Percentiles rank a stretch among this genome's conserved stretches.
Conservation (phyloP, 2,113 vertebrate genomes). For the Rhagologus leucostigma region DNA sequence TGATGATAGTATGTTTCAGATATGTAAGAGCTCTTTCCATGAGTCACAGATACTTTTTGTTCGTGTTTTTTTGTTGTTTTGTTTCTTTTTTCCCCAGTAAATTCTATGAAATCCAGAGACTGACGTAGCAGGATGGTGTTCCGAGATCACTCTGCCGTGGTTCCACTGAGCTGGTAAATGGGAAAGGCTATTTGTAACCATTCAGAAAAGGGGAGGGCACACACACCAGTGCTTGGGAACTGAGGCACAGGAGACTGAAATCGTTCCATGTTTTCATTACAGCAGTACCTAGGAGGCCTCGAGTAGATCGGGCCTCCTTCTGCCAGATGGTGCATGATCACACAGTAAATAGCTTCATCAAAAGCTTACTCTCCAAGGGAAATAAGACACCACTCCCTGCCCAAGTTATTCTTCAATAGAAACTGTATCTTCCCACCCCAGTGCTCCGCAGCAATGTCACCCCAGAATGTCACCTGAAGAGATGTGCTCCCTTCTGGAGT, state of each 20-base stretch:
- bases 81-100: background rate
- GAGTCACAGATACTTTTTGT: background rate
- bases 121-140: background rate
- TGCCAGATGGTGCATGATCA: background rate
- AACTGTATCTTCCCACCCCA: background rate
- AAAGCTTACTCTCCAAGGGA: background rate
- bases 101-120: background rate
- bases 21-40: background rate
- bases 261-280: background rate
- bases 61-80: background rate
- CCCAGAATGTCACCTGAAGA: background rate
- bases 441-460: accelerated
- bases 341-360: background rate
- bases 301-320: background rate
- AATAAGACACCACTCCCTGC: background rate
- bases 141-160: background rate
- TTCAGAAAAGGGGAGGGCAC: background rate
- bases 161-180: background rate
- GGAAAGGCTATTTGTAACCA: background rate
- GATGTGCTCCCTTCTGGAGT: background rate
- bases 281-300: background rate
- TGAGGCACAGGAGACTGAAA: background rate
- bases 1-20: background rate
- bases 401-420: background rate
- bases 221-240: background rate